Conservation (phyloP, 2,113 vertebrate genomes). For the Columba janthina region DNA sequence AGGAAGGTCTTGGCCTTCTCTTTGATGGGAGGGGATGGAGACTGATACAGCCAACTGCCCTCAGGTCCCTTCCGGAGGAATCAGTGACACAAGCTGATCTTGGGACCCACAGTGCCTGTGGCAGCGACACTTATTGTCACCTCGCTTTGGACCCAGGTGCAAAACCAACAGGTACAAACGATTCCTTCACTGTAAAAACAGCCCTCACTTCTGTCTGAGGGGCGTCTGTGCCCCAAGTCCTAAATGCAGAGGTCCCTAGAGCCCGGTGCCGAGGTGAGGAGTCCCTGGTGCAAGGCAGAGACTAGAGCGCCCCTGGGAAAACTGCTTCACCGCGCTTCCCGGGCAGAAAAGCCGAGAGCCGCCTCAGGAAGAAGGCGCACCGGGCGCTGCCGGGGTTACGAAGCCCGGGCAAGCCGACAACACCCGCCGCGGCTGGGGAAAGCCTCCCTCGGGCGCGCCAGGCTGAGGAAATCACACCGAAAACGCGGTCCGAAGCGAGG, state of each 20-base stretch:
- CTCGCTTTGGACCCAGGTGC: accelerated
- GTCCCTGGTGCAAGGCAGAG: accelerated
- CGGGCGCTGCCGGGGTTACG: accelerated
- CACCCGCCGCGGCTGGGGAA: too few relatives aligned
- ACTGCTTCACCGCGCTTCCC: too few relatives aligned
- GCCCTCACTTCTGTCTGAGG: accelerated
- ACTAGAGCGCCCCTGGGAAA: background rate
- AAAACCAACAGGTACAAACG: accelerated
- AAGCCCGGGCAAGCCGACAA: too few relatives aligned
- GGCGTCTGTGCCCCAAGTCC: accelerated
- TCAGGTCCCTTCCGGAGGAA: too few relatives aligned
- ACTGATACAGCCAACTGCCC: accelerated
- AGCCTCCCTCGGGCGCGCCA: background rate
- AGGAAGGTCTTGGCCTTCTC: background rate
- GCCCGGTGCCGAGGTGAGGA: background rate
- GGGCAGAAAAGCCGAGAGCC: too few relatives aligned
- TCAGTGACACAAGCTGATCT: accelerated
- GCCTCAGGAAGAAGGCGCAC: accelerated
- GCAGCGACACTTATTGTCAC: accelerated
- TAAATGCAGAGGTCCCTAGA: accelerated
- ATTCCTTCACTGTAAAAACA: background rate
- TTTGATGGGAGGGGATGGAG: background rate
- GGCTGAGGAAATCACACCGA: background rate
- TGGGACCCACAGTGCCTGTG: accelerated
- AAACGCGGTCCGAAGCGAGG: background rate